Evolutionary conservation across 2,888 invertebrate species (phyloP).

Genomic region (Drosophila yooni): DNA sequence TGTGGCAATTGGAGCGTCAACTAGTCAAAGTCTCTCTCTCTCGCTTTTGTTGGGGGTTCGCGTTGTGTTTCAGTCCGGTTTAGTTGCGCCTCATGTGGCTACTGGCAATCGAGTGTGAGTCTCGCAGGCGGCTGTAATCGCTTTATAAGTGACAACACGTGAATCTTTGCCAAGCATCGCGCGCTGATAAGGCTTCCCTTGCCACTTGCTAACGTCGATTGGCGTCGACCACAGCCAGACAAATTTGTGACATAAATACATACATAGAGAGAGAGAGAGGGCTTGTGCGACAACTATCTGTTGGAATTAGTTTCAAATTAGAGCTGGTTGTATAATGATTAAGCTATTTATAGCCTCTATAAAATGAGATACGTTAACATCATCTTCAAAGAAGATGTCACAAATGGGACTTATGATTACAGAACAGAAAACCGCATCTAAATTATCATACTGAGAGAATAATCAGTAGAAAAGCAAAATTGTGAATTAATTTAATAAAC

Average conservation of each 20-base stretch:
- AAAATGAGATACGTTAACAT: not conserved
- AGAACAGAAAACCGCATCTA: not conserved
- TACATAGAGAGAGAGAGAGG: not conserved
- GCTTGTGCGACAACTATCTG: conserved; percentile 30
- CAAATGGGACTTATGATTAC: not conserved
- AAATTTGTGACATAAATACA: not conserved
- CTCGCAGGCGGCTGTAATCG: conserved; percentile 59
- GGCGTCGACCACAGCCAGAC: not conserved
- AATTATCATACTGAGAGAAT: no score
- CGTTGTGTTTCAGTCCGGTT: conserved; percentile 47
- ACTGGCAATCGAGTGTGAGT: conserved; percentile 60
- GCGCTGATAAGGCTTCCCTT: conserved; percentile 50
- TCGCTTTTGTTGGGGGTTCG: not conserved
- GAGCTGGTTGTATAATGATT: not conserved
- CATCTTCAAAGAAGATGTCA: not conserved
- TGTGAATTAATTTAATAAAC: not conserved
- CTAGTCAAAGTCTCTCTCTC: conserved; percentile 13
- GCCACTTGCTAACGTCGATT: not conserved
- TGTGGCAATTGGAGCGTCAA: conserved; percentile 43
- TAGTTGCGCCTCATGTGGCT: conserved; percentile 37
- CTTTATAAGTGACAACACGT: conserved; percentile 76
- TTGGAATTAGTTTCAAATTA: not conserved
- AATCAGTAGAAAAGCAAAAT: not conserved
- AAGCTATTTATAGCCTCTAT: not conserved
- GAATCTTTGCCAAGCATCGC: conserved; percentile 37